These are phyloP conservation scores for Oceanites oceanicus DNA, from an alignment of 2,113 vertebrate species.

Conservation along the genomic window DNA sequence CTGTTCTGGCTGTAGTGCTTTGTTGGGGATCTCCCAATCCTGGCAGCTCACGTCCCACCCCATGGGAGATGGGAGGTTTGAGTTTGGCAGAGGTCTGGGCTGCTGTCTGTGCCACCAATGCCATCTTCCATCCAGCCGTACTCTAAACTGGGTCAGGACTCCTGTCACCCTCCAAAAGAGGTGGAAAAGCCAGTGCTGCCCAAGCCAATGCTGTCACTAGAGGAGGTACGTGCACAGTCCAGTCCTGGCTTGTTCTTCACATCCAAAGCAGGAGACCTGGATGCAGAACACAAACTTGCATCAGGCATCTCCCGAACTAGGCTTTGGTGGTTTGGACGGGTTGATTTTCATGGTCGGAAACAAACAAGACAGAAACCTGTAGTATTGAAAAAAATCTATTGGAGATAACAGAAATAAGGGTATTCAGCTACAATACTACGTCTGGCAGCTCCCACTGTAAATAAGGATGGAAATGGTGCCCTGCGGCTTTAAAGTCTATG, in stretches of 20 bases:
- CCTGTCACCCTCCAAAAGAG: fast-evolving
- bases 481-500: neutral
- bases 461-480: neutral
- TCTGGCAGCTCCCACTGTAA: neutral
- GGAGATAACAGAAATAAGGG: fast-evolving
- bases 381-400: fast-evolving
- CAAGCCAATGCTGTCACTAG: fast-evolving
- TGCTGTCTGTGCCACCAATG: neutral
- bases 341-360: neutral
- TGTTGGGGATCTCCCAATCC: neutral
- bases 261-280: neutral
- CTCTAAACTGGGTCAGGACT: neutral
- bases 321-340: neutral
- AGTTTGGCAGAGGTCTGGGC: neutral
- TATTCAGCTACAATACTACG: fast-evolving
- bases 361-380: neutral
- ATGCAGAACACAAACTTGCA: fast-evolving
- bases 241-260: neutral
- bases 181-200: neutral
- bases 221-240: neutral
- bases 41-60: neutral
- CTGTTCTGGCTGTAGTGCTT: neutral
- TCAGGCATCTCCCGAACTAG: neutral
- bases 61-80: neutral
- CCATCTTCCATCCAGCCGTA: neutral